Evolutionary conservation across 2,888 invertebrate species (phyloP), one percentile per base, ranked within the genome.

Genomic region (Sminthurides aquaticus): DNA sequence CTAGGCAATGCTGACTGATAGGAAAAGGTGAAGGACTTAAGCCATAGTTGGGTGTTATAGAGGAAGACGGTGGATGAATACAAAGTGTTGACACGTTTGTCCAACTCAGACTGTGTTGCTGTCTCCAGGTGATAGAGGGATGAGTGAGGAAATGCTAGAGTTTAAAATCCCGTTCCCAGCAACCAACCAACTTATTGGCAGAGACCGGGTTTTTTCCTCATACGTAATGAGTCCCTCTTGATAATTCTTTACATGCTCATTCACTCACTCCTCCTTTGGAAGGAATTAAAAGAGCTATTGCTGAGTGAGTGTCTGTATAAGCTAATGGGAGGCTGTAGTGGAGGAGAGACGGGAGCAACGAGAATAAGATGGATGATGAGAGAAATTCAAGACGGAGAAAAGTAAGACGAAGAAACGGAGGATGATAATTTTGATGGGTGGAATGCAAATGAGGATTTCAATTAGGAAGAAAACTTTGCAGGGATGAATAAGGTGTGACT

Each of bases 391-490:
- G n/a, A n/a, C n/a, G n/a, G n/a, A n/a, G n/a, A n/a, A n/a, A 34
- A 34, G 15, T 34, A 5, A 34, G 5, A 5, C 43, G 8, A 34
- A 15, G 43, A 15, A 34, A 15, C 43, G 43, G 15, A n/a, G n/a
- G 52, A 52, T 52, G 52, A 52, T 52, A 52, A 52, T 52, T 52
- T 52, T 52, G 52, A 52, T 52, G 52, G 52, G 52, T 22, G 52
- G 52, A 52, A 52, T 52, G 52, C 52, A 52, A 52, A 52, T 52
- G 52, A 52, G 52, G 20, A 52, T 52, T 52, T 52, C 52, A 52
- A 52, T 52, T 52, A 52, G 52, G 52, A 52, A 20, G 20, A 43
- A 52, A 52, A 52, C 18, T 52, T 52, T 22, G 52, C 52, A 22
- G 52, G 15, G 52, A 52, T 15, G 3, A 20, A 52, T 18, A 18